Evolutionary conservation across 2,113 vertebrate species (phyloP).

Genomic region (Osmerus mordax): DNA sequence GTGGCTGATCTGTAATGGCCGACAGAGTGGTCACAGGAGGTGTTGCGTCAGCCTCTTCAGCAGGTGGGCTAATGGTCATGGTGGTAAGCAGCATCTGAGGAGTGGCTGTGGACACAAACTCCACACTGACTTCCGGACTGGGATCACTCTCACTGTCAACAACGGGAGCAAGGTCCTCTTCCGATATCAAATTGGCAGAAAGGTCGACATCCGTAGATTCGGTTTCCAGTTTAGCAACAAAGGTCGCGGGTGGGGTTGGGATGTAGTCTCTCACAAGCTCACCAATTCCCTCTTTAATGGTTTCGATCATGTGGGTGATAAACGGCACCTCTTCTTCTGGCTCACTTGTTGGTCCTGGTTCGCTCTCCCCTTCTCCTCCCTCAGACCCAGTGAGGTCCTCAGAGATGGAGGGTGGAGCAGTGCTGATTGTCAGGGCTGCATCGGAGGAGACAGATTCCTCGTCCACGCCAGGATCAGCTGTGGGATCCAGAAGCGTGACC

Average conservation of each 20-base stretch:
- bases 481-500: constrained; percentile 52
- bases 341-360: constrained; percentile 17
- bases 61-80: constrained; percentile 4
- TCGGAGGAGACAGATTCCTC: neutral
- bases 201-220: constrained; percentile 15
- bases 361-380: constrained; percentile 10
- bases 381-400: constrained; percentile 18
- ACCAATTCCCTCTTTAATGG: constrained; percentile 51
- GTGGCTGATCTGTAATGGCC: constrained; percentile 45
- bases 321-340: constrained; percentile 41
- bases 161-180: constrained; percentile 39
- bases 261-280: constrained; percentile 56
- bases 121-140: constrained; percentile 3
- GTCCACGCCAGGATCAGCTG: constrained; percentile 21
- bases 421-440: neutral
- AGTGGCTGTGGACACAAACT: constrained; percentile 24
- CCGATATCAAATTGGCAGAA: constrained; percentile 48
- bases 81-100: constrained; percentile 33
- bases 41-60: constrained; percentile 12
- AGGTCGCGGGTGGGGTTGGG: constrained; percentile 27
- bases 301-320: constrained; percentile 64
- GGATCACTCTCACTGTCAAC: constrained; percentile 6
- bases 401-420: neutral
- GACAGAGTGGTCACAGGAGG: constrained; percentile 38
- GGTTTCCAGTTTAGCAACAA: constrained; percentile 15